These are phyloP conservation scores for Drosophila arizonae DNA, from an alignment of 1,140 invertebrate genomes.

Conservation along the genomic window DNA sequence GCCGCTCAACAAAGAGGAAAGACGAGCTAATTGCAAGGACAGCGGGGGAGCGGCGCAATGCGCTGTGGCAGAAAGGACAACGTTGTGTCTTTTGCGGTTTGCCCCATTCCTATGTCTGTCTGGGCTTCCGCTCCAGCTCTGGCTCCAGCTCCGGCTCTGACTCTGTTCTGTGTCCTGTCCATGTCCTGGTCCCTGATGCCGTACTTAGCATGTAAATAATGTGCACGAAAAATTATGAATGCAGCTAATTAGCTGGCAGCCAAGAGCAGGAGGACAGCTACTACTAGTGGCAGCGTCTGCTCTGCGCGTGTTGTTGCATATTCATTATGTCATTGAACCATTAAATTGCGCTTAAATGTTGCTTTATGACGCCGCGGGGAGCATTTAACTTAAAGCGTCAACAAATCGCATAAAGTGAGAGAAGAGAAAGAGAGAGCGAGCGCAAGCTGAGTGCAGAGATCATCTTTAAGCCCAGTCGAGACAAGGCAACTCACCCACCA, in stretches of 20 bases:
- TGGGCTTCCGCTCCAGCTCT: neutral
- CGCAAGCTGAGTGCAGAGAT: neutral
- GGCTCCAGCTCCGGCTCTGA: neutral
- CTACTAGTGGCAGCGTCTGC: conserved; percentile 23
- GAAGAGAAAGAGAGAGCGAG: conserved; percentile 1
- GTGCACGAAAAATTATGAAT: conserved; percentile 77
- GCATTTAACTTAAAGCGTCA: conserved; percentile 77
- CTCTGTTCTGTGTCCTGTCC: conserved; percentile 17
- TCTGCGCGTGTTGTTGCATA: conserved; percentile 45
- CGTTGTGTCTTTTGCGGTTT: conserved; percentile 56
- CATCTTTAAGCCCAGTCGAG: conserved; percentile 8
- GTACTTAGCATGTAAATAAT: conserved; percentile 80
- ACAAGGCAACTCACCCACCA: conserved; percentile 18
- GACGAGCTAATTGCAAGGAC: neutral
- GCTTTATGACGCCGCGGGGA: conserved; percentile 70
- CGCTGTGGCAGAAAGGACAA: conserved; percentile 2
- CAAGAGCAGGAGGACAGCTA: conserved; percentile 2
- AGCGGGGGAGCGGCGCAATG: neutral
- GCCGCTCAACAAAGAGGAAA: too few species aligned
- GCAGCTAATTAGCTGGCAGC: conserved; percentile 72
- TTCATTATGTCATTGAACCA: conserved; percentile 82
- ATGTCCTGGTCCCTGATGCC: conserved; percentile 24
- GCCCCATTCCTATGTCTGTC: conserved; percentile 30
- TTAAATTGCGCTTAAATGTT: conserved; percentile 76
- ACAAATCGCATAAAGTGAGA: conserved; percentile 63